A percentile compares a stretch with the other conserved stretches of the same genome.
Conservation (phyloP, 2,797 vertebrate genomes). For the Chloroceryle inda region DNA sequence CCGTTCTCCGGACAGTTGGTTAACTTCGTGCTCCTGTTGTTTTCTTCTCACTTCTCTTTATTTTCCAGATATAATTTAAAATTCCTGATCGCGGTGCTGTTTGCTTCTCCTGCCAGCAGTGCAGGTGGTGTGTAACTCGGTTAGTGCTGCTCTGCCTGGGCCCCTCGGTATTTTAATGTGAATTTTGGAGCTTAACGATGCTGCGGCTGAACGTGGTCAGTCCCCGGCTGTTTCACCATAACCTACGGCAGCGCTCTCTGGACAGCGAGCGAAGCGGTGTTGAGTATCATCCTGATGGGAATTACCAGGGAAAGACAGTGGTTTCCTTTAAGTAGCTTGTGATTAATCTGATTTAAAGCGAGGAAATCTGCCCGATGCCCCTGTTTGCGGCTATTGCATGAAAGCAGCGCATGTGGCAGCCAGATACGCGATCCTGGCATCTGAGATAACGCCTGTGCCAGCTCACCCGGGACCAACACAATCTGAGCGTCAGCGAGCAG, state of each 20-base stretch:
- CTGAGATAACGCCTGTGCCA: constrained; percentile 34
- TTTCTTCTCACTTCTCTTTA: constrained; percentile 18
- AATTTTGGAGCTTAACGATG: neutral
- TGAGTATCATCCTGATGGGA: neutral
- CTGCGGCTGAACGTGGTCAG: neutral
- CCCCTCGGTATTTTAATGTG: neutral
- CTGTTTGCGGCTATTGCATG: neutral
- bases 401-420: neutral
- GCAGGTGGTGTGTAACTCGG: neutral
- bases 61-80: neutral
- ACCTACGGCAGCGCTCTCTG: neutral
- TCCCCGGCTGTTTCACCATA: neutral
- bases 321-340: constrained; percentile 50
- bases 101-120: neutral
- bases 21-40: neutral
- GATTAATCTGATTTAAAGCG: constrained; percentile 32
- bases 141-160: neutral
- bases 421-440: constrained; percentile 10
- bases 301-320: neutral
- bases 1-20: neutral
- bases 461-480: constrained; percentile 26
- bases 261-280: neutral
- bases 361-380: constrained; percentile 16
- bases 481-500: constrained; percentile 43
- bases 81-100: neutral